Percentiles rank a stretch among this genome's conserved stretches.
Evolutionary conservation across 2,888 invertebrate species (phyloP).

Genomic region (Auanema freiburgensis): DNA sequence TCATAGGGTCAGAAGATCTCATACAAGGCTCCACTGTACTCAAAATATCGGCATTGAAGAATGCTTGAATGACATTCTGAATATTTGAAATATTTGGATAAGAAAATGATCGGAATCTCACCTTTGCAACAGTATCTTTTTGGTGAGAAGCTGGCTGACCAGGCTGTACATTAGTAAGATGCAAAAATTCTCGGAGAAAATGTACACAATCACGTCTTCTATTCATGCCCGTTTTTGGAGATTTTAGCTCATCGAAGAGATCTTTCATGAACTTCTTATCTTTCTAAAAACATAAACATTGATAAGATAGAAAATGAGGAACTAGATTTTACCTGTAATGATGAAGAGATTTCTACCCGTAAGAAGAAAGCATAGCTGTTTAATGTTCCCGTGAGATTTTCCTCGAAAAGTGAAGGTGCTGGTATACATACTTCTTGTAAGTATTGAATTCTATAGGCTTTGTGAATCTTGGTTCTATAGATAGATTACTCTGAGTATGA

Average conservation of each 20-base stretch:
- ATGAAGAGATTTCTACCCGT: slow-evolving; percentile 97
- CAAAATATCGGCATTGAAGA: slow-evolving; percentile 58
- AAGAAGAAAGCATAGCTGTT: slow-evolving; percentile 99
- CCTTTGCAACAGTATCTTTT: slow-evolving; percentile 94
- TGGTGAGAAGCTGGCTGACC: slow-evolving; percentile 79
- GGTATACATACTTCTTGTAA: slow-evolving; percentile 95
- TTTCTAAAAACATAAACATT: slow-evolving; percentile 72
- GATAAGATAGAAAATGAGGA: background rate
- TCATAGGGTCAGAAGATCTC: slow-evolving; percentile 79
- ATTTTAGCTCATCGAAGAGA: slow-evolving; percentile 87
- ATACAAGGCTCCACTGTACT: slow-evolving; percentile 59
- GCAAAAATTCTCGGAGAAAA: slow-evolving; percentile 98
- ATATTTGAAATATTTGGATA: background rate
- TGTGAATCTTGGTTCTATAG: slow-evolving; percentile 86
- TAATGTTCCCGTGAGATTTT: slow-evolving; percentile 93
- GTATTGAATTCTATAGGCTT: slow-evolving; percentile 98
- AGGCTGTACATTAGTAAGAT: slow-evolving; percentile 79
- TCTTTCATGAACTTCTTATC: slow-evolving; percentile 94
- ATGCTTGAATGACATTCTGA: slow-evolving; percentile 38
- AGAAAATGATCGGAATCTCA: slow-evolving; percentile 31
- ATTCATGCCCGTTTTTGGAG: slow-evolving; percentile 80
- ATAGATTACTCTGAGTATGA: background rate
- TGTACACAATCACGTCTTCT: slow-evolving; percentile 90
- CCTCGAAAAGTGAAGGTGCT: slow-evolving; percentile 97
- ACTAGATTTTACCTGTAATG: slow-evolving; percentile 73